These are phyloP conservation scores for Caradrina clavipalpis DNA, from an alignment of 2,888 invertebrate species.

Conservation along the genomic window DNA sequence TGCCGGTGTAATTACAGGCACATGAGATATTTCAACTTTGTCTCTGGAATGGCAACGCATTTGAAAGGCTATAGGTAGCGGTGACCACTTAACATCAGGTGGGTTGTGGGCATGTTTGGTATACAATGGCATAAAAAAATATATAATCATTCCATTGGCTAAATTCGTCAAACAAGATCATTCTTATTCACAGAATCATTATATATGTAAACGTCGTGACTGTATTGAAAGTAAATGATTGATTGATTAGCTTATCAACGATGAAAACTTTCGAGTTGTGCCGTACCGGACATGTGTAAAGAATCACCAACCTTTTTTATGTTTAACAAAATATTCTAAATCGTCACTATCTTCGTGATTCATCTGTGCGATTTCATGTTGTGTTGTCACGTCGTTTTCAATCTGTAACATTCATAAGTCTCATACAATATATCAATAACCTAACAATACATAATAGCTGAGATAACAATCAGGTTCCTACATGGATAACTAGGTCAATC, in stretches of 20 bases:
- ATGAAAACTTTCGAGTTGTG: background rate
- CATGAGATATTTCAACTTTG: no score
- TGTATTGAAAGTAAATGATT: background rate
- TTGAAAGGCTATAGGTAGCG: no score
- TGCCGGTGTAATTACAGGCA: no score
- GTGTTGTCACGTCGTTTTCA: slow-evolving; percentile 65
- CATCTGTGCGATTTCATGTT: slow-evolving; percentile 62
- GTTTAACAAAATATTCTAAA: slow-evolving; percentile 37
- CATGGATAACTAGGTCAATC: slow-evolving; percentile 83
- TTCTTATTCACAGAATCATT: background rate
- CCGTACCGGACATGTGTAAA: background rate
- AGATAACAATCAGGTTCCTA: slow-evolving; percentile 76
- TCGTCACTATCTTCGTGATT: slow-evolving; percentile 50
- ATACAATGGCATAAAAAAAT: no score
- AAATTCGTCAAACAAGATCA: no score
- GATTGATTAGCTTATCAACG: background rate
- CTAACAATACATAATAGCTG: slow-evolving; percentile 74
- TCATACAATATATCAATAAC: slow-evolving; percentile 72
- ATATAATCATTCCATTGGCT: no score
- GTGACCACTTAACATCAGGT: no score
- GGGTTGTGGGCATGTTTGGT: no score
- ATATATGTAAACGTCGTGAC: background rate
- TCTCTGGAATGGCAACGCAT: no score
- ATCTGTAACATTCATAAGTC: slow-evolving; percentile 72
- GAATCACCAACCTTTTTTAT: slow-evolving; percentile 54